These are phyloP conservation scores for Epistrophe grossulariae DNA, from an alignment of 2,888 invertebrate species.

Conservation along the genomic window DNA sequence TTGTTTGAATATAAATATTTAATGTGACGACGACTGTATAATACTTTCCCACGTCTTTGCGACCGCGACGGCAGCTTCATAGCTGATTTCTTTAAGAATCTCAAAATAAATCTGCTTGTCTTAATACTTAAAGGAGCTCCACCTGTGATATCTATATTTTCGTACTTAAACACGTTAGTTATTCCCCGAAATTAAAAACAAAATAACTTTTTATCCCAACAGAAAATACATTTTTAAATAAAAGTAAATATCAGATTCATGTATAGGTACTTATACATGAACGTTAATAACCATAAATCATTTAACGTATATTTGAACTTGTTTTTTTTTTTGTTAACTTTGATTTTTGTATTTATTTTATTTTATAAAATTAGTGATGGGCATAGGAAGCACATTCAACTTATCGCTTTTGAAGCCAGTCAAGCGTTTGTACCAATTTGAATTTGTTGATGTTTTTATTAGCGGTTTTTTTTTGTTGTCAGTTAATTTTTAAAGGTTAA, in stretches of 20 bases:
- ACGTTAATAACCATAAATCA: conserved; percentile 4
- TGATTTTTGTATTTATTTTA: neutral
- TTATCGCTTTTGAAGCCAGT: conserved; percentile 7
- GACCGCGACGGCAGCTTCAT: no score
- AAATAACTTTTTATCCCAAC: no score
- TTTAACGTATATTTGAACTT: neutral
- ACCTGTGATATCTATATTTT: no score
- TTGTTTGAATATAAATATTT: no score
- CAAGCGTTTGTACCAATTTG: conserved; percentile 31
- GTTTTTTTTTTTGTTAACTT: no score
- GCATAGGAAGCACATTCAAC: conserved; percentile 20
- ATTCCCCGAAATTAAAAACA: no score
- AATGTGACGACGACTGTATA: no score
- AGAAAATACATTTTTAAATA: neutral
- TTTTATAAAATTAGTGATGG: neutral
- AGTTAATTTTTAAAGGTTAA: neutral
- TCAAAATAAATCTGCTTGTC: no score
- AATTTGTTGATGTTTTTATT: neutral
- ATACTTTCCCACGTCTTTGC: no score
- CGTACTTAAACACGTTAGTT: no score
- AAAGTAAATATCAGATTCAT: neutral
- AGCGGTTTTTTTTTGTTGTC: neutral
- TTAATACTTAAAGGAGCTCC: no score
- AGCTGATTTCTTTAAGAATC: no score
- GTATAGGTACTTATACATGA: neutral